Evolutionary conservation across 2,113 vertebrate genomes (phyloP).

Genomic region (Okapia johnstoni): DNA sequence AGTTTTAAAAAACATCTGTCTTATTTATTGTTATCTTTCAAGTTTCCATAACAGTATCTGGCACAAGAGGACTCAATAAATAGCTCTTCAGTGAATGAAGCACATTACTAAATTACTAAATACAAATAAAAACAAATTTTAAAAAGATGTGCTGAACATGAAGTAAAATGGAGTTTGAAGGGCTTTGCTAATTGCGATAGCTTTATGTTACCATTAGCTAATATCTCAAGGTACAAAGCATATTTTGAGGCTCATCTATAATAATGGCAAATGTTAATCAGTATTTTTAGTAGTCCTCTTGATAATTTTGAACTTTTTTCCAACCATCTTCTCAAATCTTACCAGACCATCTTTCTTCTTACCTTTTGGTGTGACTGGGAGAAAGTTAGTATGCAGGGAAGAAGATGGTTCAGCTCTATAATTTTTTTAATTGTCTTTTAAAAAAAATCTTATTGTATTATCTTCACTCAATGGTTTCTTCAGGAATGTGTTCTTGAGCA

Average conservation of each 20-base stretch:
- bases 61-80: neutral
- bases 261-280: neutral
- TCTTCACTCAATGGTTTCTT: neutral
- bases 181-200: neutral
- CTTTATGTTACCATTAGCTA: neutral
- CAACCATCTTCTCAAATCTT: neutral
- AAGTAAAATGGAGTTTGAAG: neutral
- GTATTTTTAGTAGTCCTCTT: neutral
- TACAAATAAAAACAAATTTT: neutral
- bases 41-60: neutral
- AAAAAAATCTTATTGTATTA: neutral
- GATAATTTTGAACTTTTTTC: neutral
- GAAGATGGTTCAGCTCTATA: neutral
- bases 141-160: neutral
- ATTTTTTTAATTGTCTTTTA: neutral
- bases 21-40: neutral
- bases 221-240: neutral
- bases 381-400: neutral
- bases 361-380: neutral
- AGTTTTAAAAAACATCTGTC: neutral
- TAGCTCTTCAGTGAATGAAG: neutral
- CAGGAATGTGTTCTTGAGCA: neutral
- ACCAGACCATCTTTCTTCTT: neutral
- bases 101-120: neutral
- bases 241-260: neutral